phyloP scores from a whole-genome alignment of 2,888 invertebrate genomes.

The Ceratothoa steindachneri region DNA sequence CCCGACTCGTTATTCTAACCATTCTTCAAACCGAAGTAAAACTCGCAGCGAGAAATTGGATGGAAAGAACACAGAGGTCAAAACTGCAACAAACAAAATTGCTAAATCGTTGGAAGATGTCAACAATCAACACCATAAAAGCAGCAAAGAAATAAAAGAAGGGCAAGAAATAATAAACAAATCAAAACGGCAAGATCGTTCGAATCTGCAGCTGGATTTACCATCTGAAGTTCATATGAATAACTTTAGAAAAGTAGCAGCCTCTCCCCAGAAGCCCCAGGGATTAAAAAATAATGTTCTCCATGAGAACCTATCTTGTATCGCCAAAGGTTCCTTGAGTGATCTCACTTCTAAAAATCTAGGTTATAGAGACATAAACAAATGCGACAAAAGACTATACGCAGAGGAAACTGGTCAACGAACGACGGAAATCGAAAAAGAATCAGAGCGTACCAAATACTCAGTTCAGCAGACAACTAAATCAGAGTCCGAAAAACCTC shows the following conservation, averaged over 20 bases:
- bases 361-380: conserved; percentile 40
- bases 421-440: conserved; percentile 6
- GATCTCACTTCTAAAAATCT: conserved; percentile 38
- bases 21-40: neutral
- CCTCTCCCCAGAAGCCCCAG: conserved; percentile 33
- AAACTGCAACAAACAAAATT: neutral
- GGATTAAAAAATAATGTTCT: conserved; percentile 33
- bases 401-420: neutral
- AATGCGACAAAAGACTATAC: conserved; percentile 41
- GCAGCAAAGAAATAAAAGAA: neutral
- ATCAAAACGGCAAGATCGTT: neutral
- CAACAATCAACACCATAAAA: neutral
- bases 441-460: neutral
- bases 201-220: neutral
- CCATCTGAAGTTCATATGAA: conserved; percentile 28
- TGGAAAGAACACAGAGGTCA: neutral
- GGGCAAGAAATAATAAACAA: neutral
- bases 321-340: conserved; percentile 30
- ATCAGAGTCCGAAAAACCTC: neutral
- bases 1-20: neutral
- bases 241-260: conserved; percentile 28
- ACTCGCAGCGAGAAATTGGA: neutral
- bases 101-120: neutral
- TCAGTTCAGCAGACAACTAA: neutral
- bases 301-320: conserved; percentile 19